phyloP scores from a whole-genome alignment of 2,888 invertebrate species.

The Phania funesta region DNA sequence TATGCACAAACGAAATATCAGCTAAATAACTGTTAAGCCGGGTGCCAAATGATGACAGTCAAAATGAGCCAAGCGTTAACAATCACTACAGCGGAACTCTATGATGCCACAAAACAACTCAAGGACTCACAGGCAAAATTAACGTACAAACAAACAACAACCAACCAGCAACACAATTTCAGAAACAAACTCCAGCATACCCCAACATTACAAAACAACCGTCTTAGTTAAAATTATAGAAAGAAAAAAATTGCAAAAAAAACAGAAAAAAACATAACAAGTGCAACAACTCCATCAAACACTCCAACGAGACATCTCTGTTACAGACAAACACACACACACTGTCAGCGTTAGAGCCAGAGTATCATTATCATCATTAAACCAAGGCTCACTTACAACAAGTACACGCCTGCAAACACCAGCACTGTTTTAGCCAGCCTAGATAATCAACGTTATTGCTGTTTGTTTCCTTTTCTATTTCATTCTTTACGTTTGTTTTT shows the following conservation, averaged over 20 bases:
- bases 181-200: slow-evolving; percentile 70
- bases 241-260: slow-evolving; percentile 28
- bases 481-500: too few species aligned
- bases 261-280: slow-evolving; percentile 47
- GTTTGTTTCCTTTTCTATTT: background rate
- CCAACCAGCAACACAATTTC: slow-evolving; percentile 70
- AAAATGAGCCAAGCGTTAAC: slow-evolving; percentile 65
- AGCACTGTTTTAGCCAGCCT: background rate
- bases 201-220: slow-evolving; percentile 64
- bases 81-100: slow-evolving; percentile 52
- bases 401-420: slow-evolving; percentile 50
- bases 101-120: slow-evolving; percentile 68
- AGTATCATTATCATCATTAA: slow-evolving; percentile 53
- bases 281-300: slow-evolving; percentile 44
- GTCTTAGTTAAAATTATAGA: slow-evolving; percentile 52
- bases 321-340: too few species aligned
- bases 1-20: slow-evolving; percentile 6
- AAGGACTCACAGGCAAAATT: slow-evolving; percentile 68
- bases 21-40: slow-evolving; percentile 47
- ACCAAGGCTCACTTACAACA: slow-evolving; percentile 24
- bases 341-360: background rate
- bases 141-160: slow-evolving; percentile 55
- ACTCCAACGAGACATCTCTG: slow-evolving; percentile 11
- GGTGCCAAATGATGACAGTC: slow-evolving; percentile 49
- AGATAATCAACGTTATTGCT: slow-evolving; percentile 18